Evolutionary conservation across 2,888 invertebrate species (phyloP), one percentile per base, ranked within the genome.

Genomic region (Volucella inanis): DNA sequence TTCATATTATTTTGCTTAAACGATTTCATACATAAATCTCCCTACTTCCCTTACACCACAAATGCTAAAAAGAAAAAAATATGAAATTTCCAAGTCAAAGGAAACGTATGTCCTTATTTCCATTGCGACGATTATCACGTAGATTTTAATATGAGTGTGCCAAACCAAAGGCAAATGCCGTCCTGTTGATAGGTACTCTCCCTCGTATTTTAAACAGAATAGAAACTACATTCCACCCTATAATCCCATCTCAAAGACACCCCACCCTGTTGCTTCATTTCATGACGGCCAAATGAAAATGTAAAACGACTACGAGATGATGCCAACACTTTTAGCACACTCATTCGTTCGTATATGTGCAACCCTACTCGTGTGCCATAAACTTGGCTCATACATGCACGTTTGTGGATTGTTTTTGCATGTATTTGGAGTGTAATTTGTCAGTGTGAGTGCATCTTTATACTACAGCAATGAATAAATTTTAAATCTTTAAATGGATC

Each of bases 331-430:
- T 70, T 70, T 70, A 75, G 39, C 38, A 31, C 31, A 31, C 6
- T 31, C 31, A 31, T 31, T 31, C 31, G 31, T 31, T 54, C 45
- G 72, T 38, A 54, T 31, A 54, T 18, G 4, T 52, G 11, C 50
- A 6, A 12, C 12, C 3, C 8, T 64, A 50, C 68, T 55, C 49
- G 68, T 75, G 49, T 22, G 45, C 49, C 57, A 57, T 70, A 76
- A 81, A 71, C 76, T 65, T 54, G 52, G 59, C 81, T 81, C 76
- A 76, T 71, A 71, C 59, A 45, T 52, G 59, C 59, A 70, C 52
- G 64, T 65, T 76, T 64, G 81, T 65, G 76, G 31, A 31, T 31
- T 31, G 81, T 45, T 76, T 76, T 12, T 45, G 62, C 50, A 49
- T 81, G 38, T 39, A 67, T 22, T 52, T 39, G 50, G 64, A 64